Percentiles rank a stretch among this genome's conserved stretches.
These are phyloP conservation scores for Yponomeuta plumbellus DNA, from an alignment of 2,888 invertebrate species.

Conservation along the genomic window DNA sequence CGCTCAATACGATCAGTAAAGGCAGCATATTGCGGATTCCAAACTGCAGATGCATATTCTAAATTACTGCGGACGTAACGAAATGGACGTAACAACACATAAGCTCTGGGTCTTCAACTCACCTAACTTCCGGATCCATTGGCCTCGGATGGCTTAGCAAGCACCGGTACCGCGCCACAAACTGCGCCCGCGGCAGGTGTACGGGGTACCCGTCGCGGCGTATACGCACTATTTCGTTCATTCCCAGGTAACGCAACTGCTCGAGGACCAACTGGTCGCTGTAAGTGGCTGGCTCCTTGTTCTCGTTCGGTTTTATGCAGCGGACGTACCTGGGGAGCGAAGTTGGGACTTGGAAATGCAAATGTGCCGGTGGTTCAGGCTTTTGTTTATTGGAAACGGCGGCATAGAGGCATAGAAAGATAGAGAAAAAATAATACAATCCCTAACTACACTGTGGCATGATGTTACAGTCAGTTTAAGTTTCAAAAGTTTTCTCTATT, in stretches of 20 bases:
- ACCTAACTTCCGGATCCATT: conserved; percentile 50
- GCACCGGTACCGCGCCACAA: conserved; percentile 86
- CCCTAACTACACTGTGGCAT: no score
- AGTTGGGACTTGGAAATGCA: neutral
- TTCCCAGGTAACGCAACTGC: conserved; percentile 92
- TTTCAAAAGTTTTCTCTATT: no score
- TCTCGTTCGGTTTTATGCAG: conserved; percentile 93
- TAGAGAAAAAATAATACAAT: no score
- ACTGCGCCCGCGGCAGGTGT: conserved; percentile 86
- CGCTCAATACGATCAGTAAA: no score
- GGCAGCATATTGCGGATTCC: no score
- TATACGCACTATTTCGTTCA: conserved; percentile 95
- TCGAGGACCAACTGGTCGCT: conserved; percentile 88
- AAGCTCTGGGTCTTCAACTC: neutral
- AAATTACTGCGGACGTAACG: no score
- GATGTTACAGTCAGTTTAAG: no score
- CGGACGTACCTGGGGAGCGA: conserved; percentile 83
- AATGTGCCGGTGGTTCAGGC: neutral
- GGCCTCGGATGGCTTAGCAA: conserved; percentile 74
- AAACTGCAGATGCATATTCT: no score
- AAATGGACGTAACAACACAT: no score
- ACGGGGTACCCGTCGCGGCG: conserved; percentile 93
- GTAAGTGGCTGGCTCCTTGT: conserved; percentile 87
- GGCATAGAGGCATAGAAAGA: no score
- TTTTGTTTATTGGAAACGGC: neutral